Conservation (phyloP, 2,888 invertebrate genomes). For the Caenorhabditis wallacei region DNA sequence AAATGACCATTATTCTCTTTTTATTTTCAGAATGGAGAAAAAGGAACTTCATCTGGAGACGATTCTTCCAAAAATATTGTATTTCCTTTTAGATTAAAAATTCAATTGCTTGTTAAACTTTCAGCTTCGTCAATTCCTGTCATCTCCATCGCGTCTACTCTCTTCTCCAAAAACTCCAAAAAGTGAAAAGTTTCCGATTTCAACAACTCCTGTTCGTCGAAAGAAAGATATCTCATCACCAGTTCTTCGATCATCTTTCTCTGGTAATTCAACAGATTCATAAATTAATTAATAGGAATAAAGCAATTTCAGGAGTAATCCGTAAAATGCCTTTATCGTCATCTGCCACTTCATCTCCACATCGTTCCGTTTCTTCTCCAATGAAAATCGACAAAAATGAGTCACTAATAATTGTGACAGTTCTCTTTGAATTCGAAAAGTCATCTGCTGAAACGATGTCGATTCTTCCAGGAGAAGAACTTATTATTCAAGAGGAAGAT, state of each 20-base stretch:
- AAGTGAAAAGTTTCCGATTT: background rate
- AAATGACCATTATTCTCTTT: background rate
- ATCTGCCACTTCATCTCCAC: conserved; percentile 1
- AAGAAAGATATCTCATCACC: conserved; percentile 53
- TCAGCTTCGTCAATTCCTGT: conserved; percentile 37
- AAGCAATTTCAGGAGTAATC: conserved; percentile 23
- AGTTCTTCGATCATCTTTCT: conserved; percentile 37
- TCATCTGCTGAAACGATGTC: conserved; percentile 97
- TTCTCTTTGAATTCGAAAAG: conserved; percentile 93
- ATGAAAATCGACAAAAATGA: conserved; percentile 82
- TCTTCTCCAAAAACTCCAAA: conserved; percentile 29
- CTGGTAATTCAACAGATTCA: conserved; percentile 21
- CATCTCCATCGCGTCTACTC: conserved; percentile 40
- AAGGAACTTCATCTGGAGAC: conserved; percentile 15
- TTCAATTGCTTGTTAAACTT: background rate
- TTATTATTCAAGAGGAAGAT: conserved; percentile 92
- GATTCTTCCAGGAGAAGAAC: conserved; percentile 94
- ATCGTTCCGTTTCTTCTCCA: conserved; percentile 83
- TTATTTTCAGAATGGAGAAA: conserved; percentile 13
- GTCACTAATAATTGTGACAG: conserved; percentile 83
- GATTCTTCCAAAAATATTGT: conserved; percentile 38
- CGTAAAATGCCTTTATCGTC: background rate
- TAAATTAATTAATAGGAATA: too few species aligned
- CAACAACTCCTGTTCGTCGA: conserved; percentile 20
- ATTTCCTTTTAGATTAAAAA: background rate